phyloP scores from a whole-genome alignment of 2,113 vertebrate genomes.

The Hippopotamus amphibius region DNA sequence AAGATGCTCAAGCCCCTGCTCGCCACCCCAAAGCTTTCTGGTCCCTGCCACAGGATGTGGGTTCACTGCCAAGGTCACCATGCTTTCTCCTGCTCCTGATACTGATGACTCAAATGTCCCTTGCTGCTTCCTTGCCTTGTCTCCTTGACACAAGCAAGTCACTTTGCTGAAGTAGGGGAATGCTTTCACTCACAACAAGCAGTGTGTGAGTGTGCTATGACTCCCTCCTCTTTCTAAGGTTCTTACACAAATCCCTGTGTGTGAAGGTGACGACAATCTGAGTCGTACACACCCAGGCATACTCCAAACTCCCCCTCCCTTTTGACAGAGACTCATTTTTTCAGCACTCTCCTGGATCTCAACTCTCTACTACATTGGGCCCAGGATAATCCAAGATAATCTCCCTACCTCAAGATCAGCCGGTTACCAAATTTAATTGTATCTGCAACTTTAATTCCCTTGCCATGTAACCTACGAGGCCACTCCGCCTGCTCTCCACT shows the following conservation, averaged over 20 bases:
- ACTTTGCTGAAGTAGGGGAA: background rate
- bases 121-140: background rate
- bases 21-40: background rate
- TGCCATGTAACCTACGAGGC: background rate
- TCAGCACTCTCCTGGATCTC: background rate
- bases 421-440: background rate
- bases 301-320: background rate
- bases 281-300: background rate
- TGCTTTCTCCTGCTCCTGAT: background rate
- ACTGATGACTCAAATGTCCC: background rate
- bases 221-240: background rate
- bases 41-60: background rate
- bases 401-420: background rate
- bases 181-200: background rate
- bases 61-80: background rate
- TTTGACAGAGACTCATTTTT: background rate
- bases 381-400: background rate
- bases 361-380: background rate
- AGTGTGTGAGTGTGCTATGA: background rate
- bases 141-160: background rate
- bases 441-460: background rate
- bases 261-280: background rate
- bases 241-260: background rate
- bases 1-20: background rate
- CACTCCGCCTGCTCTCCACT: background rate